Conservation (phyloP, 2,888 invertebrate genomes). For the Polydrusus tereticollis region DNA sequence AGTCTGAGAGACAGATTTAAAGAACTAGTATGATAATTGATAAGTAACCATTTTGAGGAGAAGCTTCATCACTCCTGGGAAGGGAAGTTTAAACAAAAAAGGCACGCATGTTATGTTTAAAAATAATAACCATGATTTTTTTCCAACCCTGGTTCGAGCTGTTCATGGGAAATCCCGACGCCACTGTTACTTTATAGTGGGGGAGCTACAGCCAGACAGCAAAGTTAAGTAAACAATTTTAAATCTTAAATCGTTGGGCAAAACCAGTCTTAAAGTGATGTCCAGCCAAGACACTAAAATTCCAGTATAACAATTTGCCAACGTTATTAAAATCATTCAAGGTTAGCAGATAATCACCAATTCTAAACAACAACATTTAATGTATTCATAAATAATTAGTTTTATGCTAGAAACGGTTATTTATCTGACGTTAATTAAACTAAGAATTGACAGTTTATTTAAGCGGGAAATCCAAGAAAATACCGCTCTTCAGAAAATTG, state of each 20-base stretch:
- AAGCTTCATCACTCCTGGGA: too few relatives aligned
- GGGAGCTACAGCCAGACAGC: constrained; percentile 27
- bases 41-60: too few relatives aligned
- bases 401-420: background rate
- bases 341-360: constrained; percentile 38
- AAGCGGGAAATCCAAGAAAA: constrained; percentile 3
- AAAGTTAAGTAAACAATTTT: constrained; percentile 21
- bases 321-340: constrained; percentile 17
- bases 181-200: constrained; percentile 38
- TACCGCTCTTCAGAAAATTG: background rate
- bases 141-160: too few relatives aligned
- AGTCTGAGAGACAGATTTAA: too few relatives aligned
- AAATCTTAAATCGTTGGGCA: background rate
- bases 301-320: background rate
- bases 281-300: constrained; percentile 32
- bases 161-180: constrained; percentile 2
- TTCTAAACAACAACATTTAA: constrained; percentile 13
- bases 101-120: background rate
- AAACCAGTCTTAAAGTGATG: constrained; percentile 38
- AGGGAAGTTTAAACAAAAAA: too few relatives aligned
- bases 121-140: background rate
- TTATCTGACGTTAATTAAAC: background rate
- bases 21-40: too few relatives aligned
- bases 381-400: constrained; percentile 11
- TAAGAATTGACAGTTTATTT: background rate